Conservation (phyloP, 2,797 vertebrate species). For the Takifugu ocellatus region DNA sequence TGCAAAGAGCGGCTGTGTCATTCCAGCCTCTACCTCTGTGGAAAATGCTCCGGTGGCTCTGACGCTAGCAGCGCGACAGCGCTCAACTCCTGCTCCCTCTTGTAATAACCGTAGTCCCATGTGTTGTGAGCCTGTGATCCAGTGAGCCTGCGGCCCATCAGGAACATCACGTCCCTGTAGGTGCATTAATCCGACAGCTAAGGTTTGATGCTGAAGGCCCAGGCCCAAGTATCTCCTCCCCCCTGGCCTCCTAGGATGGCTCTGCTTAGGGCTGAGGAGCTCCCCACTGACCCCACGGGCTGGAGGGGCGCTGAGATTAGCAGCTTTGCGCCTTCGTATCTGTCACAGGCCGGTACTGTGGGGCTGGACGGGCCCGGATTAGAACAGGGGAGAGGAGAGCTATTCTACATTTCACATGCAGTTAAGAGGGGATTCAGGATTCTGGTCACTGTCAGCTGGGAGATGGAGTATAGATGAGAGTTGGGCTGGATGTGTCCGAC, state of each 20-base stretch:
- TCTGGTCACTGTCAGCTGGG: constrained; percentile 59
- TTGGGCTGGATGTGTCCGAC: constrained; percentile 14
- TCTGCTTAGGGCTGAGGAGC: constrained; percentile 63
- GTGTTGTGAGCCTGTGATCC: constrained; percentile 45
- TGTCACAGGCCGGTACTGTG: constrained; percentile 64
- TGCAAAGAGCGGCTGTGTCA: constrained; percentile 9
- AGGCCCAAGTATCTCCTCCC: constrained; percentile 48
- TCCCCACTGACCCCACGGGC: constrained; percentile 56
- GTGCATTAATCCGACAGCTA: constrained; percentile 67
- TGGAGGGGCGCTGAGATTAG: constrained; percentile 65
- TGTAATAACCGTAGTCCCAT: constrained; percentile 32
- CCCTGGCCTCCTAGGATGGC: constrained; percentile 64
- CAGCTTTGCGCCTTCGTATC: constrained; percentile 67
- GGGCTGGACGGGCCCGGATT: constrained; percentile 65
- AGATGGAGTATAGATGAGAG: constrained; percentile 42
- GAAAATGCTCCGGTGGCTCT: not conserved
- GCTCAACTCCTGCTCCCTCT: constrained; percentile 24
- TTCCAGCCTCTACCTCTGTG: constrained; percentile 25
- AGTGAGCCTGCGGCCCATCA: constrained; percentile 49
- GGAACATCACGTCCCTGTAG: constrained; percentile 54
- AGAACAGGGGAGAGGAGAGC: constrained; percentile 64
- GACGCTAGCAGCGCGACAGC: constrained; percentile 9
- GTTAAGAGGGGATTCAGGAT: constrained; percentile 62
- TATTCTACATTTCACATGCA: constrained; percentile 66
- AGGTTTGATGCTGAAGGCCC: constrained; percentile 37